Evolutionary conservation across 2,888 invertebrate species (phyloP).

Genomic region (Thera britannica): DNA sequence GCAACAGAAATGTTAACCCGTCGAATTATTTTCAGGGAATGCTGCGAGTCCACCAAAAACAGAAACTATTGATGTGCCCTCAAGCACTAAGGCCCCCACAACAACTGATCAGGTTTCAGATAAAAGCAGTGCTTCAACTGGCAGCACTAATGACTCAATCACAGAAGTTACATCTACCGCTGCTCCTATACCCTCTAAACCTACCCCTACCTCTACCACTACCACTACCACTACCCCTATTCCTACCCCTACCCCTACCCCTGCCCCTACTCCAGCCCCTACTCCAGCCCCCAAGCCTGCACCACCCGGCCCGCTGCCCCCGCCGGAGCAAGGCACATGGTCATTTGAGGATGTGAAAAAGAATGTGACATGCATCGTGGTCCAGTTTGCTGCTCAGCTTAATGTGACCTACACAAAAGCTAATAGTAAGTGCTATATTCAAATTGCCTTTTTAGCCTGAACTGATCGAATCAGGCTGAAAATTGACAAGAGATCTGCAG

Average conservation of each 20-base stretch:
- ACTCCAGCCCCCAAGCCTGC: slow-evolving; percentile 69
- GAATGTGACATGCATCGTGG: slow-evolving; percentile 86
- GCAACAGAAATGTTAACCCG: not conserved
- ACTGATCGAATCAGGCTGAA: too few species aligned
- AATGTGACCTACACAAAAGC: slow-evolving; percentile 81
- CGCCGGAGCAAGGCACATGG: slow-evolving; percentile 67
- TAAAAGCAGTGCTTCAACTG: not conserved
- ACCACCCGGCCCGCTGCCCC: slow-evolving; percentile 54
- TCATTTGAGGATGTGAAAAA: slow-evolving; percentile 48
- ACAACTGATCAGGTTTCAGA: not conserved
- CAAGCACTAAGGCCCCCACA: not conserved
- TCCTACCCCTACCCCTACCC: slow-evolving; percentile 55
- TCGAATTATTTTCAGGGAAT: slow-evolving; percentile 4
- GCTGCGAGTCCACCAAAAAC: not conserved
- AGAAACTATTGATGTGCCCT: not conserved
- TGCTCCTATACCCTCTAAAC: slow-evolving; percentile 46
- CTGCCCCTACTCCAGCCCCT: slow-evolving; percentile 66
- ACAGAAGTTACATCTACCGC: not conserved
- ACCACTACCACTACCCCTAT: slow-evolving; percentile 45
- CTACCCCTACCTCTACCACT: slow-evolving; percentile 30
- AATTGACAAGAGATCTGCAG: too few species aligned
- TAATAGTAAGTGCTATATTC: slow-evolving; percentile 57
- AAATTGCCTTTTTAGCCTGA: too few species aligned
- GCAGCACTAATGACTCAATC: not conserved
- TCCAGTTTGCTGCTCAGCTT: slow-evolving; percentile 88